phyloP scores from a whole-genome alignment of 1,140 invertebrate species.

The Macrostomum lignano region DNA sequence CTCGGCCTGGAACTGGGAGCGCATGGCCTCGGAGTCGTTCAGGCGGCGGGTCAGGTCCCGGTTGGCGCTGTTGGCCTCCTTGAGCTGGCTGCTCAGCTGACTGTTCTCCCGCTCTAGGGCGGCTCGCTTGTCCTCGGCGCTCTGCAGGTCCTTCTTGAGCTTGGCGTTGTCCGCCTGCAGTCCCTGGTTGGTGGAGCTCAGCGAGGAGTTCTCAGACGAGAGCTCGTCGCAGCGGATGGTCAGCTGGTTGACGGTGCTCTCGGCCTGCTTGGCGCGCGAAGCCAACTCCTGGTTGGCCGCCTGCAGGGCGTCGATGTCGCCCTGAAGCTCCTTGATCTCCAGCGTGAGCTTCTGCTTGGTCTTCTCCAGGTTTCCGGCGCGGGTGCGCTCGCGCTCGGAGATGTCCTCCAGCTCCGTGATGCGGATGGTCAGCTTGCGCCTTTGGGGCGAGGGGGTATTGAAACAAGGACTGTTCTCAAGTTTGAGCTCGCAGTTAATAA shows the following conservation, averaged over 20 bases:
- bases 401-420: not conserved
- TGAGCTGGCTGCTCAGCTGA: slow-evolving; percentile 5
- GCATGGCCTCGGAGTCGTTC: not conserved
- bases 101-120: not conserved
- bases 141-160: not conserved
- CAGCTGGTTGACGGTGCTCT: not conserved
- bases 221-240: not conserved
- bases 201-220: not conserved
- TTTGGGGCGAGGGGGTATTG: not conserved
- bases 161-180: not conserved
- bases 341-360: not conserved
- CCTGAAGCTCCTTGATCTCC: slow-evolving; percentile 4
- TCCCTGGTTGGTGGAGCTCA: not conserved
- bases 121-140: not conserved
- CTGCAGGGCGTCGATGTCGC: not conserved
- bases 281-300: not conserved
- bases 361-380: not conserved
- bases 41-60: not conserved
- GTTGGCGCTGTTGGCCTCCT: not conserved
- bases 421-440: not conserved
- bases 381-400: not conserved
- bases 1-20: slow-evolving; percentile 2
- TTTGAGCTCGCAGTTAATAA: too few species aligned
- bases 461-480: too few species aligned
- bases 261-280: not conserved